phyloP scores from a whole-genome alignment of 2,113 vertebrate genomes.

The Spea multiplicata region DNA sequence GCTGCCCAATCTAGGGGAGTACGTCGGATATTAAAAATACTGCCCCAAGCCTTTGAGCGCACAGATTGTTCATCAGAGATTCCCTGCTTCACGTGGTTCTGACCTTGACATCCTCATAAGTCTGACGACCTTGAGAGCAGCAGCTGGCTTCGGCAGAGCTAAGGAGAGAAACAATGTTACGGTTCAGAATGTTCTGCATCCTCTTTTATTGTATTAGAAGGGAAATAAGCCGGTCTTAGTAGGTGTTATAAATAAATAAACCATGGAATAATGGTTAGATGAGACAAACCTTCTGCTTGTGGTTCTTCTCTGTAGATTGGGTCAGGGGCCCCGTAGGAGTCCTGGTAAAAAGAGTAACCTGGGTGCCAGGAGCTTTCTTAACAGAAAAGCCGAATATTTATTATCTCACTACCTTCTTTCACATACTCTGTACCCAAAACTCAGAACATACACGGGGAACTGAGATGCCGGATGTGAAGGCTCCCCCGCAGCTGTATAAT shows the following conservation, averaged over 20 bases:
- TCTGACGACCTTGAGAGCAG: slow-evolving; percentile 31
- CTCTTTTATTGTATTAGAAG: no score
- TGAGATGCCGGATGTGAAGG: no score
- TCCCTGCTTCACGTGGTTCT: background rate
- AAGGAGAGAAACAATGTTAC: no score
- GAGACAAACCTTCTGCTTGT: background rate
- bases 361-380: background rate
- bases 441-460: no score
- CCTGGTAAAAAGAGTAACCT: background rate
- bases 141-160: slow-evolving; percentile 33
- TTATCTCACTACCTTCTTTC: background rate
- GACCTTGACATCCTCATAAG: slow-evolving; percentile 42
- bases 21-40: background rate
- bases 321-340: background rate
- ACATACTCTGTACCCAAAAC: background rate
- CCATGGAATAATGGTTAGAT: background rate
- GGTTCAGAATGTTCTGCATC: no score
- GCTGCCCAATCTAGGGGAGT: background rate
- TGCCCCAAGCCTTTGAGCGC: background rate
- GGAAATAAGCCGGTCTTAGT: no score
- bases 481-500: no score
- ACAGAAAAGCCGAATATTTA: background rate
- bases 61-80: background rate
- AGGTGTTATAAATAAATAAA: no score
- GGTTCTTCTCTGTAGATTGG: background rate